phyloP scores from a whole-genome alignment of 2,113 vertebrate genomes.

The Emydocephalus ijimae region DNA sequence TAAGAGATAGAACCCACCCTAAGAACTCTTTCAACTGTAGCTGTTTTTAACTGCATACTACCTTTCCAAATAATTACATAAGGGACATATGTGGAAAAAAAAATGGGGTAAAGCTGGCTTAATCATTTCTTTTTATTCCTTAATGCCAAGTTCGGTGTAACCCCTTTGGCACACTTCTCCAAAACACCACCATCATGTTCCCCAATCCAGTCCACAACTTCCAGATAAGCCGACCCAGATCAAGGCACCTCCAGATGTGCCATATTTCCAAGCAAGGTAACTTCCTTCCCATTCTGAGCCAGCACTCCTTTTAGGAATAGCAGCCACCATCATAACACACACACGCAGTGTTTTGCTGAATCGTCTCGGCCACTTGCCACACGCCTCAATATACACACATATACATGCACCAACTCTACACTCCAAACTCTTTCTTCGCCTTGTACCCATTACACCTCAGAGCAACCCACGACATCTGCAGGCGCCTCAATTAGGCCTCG shows the following conservation, averaged over 20 bases:
- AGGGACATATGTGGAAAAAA: not conserved
- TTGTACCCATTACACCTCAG: not conserved
- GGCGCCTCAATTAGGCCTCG: not conserved
- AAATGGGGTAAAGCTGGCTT: not conserved
- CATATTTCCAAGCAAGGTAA: not conserved
- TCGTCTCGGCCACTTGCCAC: too few species aligned
- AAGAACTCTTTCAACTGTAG: not conserved
- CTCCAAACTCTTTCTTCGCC: not conserved
- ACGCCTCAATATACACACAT: not conserved
- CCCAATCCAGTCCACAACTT: not conserved
- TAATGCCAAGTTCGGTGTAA: too few species aligned
- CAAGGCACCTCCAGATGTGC: not conserved
- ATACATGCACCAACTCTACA: not conserved
- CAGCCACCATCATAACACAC: too few species aligned
- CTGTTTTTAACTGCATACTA: not conserved
- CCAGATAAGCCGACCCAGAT: not conserved
- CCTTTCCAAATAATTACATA: not conserved
- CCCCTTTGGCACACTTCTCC: not conserved
- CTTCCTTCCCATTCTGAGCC: not conserved
- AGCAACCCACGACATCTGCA: not conserved
- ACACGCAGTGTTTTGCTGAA: too few species aligned
- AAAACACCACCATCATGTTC: not conserved
- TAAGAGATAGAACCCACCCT: not conserved
- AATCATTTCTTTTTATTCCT: not conserved
- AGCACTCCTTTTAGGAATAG: not conserved